phyloP scores from a whole-genome alignment of 2,888 invertebrate genomes.

The Pollenia labialis region DNA sequence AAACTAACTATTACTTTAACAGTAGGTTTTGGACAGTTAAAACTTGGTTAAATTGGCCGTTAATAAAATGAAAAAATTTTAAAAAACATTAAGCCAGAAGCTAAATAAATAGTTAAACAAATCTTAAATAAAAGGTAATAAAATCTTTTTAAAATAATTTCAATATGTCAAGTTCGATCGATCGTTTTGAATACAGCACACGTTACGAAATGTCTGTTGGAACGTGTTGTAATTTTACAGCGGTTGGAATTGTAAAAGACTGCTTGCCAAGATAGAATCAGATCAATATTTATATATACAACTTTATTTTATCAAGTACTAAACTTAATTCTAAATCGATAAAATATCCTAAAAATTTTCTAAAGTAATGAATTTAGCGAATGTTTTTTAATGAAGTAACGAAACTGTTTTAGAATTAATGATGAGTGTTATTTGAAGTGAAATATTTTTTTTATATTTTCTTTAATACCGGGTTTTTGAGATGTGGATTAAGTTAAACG shows the following conservation, averaged over 20 bases:
- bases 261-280: constrained; percentile 83
- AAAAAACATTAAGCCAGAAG: not conserved
- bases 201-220: constrained; percentile 29
- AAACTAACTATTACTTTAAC: too few species aligned
- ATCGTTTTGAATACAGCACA: constrained; percentile 80
- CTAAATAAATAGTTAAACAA: not conserved
- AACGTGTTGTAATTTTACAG: constrained; percentile 74
- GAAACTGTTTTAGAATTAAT: too few species aligned
- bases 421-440: too few species aligned
- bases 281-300: constrained; percentile 76
- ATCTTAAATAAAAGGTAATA: not conserved
- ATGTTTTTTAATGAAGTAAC: too few species aligned
- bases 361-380: too few species aligned
- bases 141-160: not conserved
- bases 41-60: too few species aligned
- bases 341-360: too few species aligned
- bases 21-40: too few species aligned
- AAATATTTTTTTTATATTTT: too few species aligned
- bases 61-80: too few species aligned
- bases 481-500: too few species aligned
- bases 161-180: constrained; percentile 67
- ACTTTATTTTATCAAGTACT: not conserved
- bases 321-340: not conserved
- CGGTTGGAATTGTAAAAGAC: constrained; percentile 83
- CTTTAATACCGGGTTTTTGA: too few species aligned